phyloP scores from a whole-genome alignment of 1,140 invertebrate species.

The Diprion similis region DNA sequence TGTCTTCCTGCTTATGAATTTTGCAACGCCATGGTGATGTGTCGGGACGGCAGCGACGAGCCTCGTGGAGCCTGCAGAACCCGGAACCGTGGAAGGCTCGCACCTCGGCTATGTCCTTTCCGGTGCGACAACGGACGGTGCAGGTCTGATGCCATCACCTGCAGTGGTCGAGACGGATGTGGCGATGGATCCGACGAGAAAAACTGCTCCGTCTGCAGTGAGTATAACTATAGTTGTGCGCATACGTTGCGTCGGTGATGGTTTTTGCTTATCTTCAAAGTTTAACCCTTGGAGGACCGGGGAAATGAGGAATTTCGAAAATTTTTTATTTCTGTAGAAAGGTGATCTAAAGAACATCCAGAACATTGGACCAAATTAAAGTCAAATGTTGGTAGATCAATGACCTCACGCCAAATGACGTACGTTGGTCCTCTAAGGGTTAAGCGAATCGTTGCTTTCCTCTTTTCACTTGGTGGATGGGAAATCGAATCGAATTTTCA shows the following conservation, averaged over 20 bases:
- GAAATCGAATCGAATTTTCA: too few species aligned
- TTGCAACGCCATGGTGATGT: conserved; percentile 87
- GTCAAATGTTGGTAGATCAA: too few species aligned
- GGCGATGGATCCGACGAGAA: conserved; percentile 89
- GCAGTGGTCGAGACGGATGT: conserved; percentile 87
- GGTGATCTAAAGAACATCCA: too few species aligned
- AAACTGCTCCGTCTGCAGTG: conserved; percentile 84
- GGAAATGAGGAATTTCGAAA: too few species aligned
- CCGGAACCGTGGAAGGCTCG: conserved; percentile 47
- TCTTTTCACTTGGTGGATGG: too few species aligned
- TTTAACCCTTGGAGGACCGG: too few species aligned
- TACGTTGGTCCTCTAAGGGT: too few species aligned
- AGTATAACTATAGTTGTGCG: conserved; percentile 63
- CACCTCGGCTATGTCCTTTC: conserved; percentile 70
- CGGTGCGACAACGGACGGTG: conserved; percentile 86
- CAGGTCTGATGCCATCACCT: conserved; percentile 84
- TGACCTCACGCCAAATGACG: too few species aligned
- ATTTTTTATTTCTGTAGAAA: too few species aligned
- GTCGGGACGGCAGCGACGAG: conserved; percentile 86
- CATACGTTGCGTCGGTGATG: neutral
- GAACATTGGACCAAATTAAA: too few species aligned
- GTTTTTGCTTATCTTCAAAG: neutral
- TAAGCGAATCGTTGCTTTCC: too few species aligned
- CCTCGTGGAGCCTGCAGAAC: conserved; percentile 74
- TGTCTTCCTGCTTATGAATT: conserved; percentile 89